These are phyloP conservation scores for Ciconia maguari DNA, from an alignment of 2,113 vertebrate species.

Conservation along the genomic window DNA sequence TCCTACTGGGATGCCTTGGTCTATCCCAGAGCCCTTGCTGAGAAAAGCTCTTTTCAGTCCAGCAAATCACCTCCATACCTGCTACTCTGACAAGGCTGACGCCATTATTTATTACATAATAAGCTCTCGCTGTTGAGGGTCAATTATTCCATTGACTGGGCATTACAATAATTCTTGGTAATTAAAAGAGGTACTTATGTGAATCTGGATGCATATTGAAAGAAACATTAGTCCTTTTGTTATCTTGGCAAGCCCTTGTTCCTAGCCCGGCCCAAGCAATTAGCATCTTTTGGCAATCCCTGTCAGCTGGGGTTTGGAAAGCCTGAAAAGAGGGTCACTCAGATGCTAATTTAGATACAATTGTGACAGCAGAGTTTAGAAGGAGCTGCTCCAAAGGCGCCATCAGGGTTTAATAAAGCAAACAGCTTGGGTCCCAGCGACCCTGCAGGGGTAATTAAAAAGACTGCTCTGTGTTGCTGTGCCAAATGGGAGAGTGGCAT, in stretches of 20 bases:
- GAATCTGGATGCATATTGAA: conserved; percentile 78
- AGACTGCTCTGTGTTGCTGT: conserved; percentile 69
- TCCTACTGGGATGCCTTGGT: conserved; percentile 68
- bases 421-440: conserved; percentile 79
- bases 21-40: conserved; percentile 64
- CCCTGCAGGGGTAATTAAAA: conserved; percentile 81
- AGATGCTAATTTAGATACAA: conserved; percentile 89
- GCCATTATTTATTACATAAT: conserved; percentile 76
- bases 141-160: conserved; percentile 80
- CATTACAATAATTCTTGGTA: conserved; percentile 81
- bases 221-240: conserved; percentile 84
- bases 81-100: conserved; percentile 66
- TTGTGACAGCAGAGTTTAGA: conserved; percentile 77
- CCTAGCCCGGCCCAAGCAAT: conserved; percentile 78
- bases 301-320: conserved; percentile 75
- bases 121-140: conserved; percentile 75
- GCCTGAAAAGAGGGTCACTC: conserved; percentile 74
- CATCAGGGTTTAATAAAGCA: conserved; percentile 82
- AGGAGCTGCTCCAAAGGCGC: conserved; percentile 68
- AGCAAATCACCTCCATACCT: conserved; percentile 66
- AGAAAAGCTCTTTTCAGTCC: conserved; percentile 72
- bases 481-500: conserved; percentile 73
- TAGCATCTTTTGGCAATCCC: conserved; percentile 81
- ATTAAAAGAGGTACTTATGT: conserved; percentile 82
- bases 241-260: conserved; percentile 74